phyloP scores from a whole-genome alignment of 2,113 vertebrate species.

The Colistium nudipinnis region DNA sequence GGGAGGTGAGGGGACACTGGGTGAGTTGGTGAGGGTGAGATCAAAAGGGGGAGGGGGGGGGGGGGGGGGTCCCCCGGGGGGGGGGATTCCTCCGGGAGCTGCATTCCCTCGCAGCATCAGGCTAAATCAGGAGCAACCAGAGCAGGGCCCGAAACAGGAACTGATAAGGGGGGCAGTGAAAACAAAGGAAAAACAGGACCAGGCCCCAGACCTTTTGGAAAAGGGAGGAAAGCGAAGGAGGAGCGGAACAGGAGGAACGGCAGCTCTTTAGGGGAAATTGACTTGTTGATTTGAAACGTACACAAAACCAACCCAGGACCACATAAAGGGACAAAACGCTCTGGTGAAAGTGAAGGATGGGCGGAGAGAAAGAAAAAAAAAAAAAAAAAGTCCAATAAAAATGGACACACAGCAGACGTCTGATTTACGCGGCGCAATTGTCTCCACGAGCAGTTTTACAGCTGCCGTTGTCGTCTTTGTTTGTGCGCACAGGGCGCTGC shows the following conservation, averaged over 20 bases:
- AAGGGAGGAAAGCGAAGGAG: conserved; percentile 38
- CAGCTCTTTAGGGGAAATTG: conserved; percentile 28
- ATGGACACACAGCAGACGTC: conserved; percentile 13
- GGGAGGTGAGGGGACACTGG: conserved; percentile 52
- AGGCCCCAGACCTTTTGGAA: conserved; percentile 27
- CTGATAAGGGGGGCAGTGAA: conserved; percentile 70
- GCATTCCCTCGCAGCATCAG: conserved; percentile 62
- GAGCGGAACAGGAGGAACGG: conserved; percentile 36
- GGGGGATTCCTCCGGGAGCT: conserved; percentile 70
- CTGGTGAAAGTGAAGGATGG: conserved; percentile 18
- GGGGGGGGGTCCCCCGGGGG: conserved; percentile 19
- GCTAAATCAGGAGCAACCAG: conserved; percentile 68
- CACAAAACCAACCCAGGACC: conserved; percentile 8
- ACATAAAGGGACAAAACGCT: not conserved
- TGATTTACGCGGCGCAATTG: conserved; percentile 48
- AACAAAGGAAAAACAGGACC: conserved; percentile 66
- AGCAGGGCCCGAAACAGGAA: conserved; percentile 72
- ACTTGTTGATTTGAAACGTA: conserved; percentile 47
- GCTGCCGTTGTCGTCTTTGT: conserved; percentile 45
- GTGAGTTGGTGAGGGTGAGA: conserved; percentile 61
- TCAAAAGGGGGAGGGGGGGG: conserved; percentile 20
- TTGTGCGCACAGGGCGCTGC: conserved; percentile 45
- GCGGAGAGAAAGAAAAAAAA: no score
- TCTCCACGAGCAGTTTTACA: conserved; percentile 48
- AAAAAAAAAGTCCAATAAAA: no score